These are phyloP conservation scores for Metridium senile DNA, from an alignment of 92 coral and sea anemone species.

Conservation along the genomic window DNA sequence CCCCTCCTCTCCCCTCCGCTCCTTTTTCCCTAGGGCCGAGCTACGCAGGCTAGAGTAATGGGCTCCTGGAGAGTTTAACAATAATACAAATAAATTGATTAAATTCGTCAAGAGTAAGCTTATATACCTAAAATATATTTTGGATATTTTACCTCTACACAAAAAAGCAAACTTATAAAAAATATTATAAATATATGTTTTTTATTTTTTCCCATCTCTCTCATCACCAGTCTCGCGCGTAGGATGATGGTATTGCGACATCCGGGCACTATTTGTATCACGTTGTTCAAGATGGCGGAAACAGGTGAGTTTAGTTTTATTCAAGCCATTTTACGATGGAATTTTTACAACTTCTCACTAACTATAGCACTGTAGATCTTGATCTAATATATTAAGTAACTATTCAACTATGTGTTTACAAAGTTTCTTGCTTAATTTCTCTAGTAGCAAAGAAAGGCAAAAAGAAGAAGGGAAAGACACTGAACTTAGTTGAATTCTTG, in stretches of 20 bases:
- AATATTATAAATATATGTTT: too few relatives aligned
- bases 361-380: slow-evolving; percentile 18
- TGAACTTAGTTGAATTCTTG: slow-evolving; percentile 85
- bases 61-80: too few relatives aligned
- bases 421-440: neutral
- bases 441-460: slow-evolving; percentile 84
- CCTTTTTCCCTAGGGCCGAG: too few relatives aligned
- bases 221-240: neutral
- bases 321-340: slow-evolving; percentile 23
- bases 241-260: slow-evolving; percentile 35
- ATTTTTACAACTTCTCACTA: slow-evolving; percentile 25
- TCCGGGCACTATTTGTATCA: slow-evolving; percentile 71
- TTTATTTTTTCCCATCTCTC: neutral
- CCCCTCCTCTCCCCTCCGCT: too few relatives aligned
- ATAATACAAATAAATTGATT: too few relatives aligned
- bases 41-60: too few relatives aligned
- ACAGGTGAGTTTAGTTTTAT: slow-evolving; percentile 75
- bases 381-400: neutral
- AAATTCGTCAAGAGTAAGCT: too few relatives aligned
- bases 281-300: slow-evolving; percentile 99
- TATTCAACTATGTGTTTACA: neutral
- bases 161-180: too few relatives aligned
- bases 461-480: slow-evolving; percentile 90
- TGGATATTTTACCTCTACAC: too few relatives aligned
- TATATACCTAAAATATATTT: too few relatives aligned